Conservation (phyloP, 2,113 vertebrate species). For the Pungitius pungitius region DNA sequence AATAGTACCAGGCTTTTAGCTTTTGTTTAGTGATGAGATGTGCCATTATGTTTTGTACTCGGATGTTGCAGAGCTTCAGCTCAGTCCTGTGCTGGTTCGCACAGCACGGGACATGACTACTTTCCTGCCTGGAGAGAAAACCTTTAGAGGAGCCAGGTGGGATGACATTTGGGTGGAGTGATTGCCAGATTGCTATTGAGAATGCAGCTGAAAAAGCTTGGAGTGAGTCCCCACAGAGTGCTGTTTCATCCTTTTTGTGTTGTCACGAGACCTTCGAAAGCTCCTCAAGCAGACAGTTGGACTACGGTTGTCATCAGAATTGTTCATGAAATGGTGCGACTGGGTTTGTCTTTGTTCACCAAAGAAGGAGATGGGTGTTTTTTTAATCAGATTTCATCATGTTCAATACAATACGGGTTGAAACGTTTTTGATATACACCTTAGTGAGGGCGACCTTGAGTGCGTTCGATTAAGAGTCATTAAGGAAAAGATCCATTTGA, state of each 20-base stretch:
- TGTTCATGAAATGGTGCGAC: constrained; percentile 13
- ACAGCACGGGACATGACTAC: background rate
- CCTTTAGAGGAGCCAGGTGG: constrained; percentile 44
- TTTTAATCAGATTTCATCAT: background rate
- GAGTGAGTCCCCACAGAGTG: constrained; percentile 25
- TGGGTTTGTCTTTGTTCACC: background rate
- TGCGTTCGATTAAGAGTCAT: background rate
- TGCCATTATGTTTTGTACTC: too few relatives aligned
- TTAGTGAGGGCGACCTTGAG: background rate
- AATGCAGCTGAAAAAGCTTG: constrained; percentile 32
- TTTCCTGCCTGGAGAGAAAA: constrained; percentile 26
- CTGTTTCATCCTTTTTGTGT: constrained; percentile 26
- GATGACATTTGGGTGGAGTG: constrained; percentile 48
- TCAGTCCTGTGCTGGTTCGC: too few relatives aligned
- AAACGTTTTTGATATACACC: background rate
- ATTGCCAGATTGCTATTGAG: constrained; percentile 42
- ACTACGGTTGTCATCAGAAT: constrained; percentile 21
- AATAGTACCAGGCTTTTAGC: background rate
- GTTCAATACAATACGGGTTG: background rate
- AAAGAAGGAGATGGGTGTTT: background rate
- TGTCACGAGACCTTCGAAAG: constrained; percentile 29
- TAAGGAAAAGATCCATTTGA: background rate
- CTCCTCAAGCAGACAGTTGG: constrained; percentile 21
- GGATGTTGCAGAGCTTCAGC: too few relatives aligned
- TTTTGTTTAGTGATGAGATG: background rate